These are phyloP conservation scores for Tetrapedia diversipes DNA, from an alignment of 2,888 invertebrate species.

Conservation along the genomic window DNA sequence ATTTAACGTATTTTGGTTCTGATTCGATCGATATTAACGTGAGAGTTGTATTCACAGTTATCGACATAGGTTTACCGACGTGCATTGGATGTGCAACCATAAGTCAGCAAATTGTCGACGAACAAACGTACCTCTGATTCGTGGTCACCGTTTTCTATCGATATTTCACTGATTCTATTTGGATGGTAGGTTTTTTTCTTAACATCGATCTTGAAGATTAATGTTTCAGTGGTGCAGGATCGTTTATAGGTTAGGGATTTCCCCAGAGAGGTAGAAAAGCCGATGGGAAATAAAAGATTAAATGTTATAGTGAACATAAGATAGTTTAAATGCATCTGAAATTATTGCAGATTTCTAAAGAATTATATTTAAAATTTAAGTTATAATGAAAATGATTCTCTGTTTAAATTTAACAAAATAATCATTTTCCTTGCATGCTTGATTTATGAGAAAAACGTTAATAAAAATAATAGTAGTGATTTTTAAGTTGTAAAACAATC, in stretches of 20 bases:
- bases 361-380: neutral
- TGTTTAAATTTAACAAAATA: neutral
- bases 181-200: conserved; percentile 1
- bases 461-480: neutral
- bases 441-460: neutral
- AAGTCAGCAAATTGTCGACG: conserved; percentile 36
- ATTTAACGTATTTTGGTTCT: conserved; percentile 9
- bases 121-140: conserved; percentile 29
- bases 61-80: conserved; percentile 11
- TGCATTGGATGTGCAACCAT: conserved; percentile 21
- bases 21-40: conserved; percentile 27
- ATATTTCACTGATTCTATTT: conserved; percentile 31
- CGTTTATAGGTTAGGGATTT: neutral
- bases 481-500: neutral
- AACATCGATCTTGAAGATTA: conserved; percentile 14
- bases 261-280: neutral
- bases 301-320: too few species aligned
- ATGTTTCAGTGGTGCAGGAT: neutral
- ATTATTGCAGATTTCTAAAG: neutral
- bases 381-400: neutral
- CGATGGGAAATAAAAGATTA: neutral
- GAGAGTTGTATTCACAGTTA: conserved; percentile 15
- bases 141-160: conserved; percentile 25
- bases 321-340: neutral
- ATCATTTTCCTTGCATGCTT: neutral